Percentiles rank a stretch among this genome's conserved stretches.
Evolutionary conservation across 1,140 invertebrate species (phyloP).

Genomic region (Drosophila nigromelanica): DNA sequence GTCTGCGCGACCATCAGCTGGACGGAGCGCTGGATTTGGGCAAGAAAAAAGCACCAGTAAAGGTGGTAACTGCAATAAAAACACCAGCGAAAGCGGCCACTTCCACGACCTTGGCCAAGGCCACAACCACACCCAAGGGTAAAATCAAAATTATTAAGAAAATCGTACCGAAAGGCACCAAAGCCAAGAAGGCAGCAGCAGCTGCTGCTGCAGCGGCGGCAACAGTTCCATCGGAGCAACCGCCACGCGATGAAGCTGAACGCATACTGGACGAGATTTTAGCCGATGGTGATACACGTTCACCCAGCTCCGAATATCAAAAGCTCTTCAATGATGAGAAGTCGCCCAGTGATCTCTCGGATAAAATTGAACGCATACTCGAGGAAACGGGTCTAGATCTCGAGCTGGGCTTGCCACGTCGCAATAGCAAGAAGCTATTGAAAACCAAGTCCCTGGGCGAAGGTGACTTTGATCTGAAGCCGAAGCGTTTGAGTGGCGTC

Average conservation of each 20-base stretch:
- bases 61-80: constrained; percentile 29
- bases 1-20: constrained; percentile 73
- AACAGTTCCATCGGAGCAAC: neutral
- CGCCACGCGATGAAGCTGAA: constrained; percentile 68
- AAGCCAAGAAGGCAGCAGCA: constrained; percentile 66
- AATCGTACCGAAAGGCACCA: constrained; percentile 76
- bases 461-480: constrained; percentile 61
- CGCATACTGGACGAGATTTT: constrained; percentile 75
- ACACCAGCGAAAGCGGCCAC: constrained; percentile 23
- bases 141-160: constrained; percentile 78
- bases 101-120: constrained; percentile 37
- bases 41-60: constrained; percentile 62
- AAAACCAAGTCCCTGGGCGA: constrained; percentile 80
- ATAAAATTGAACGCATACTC: constrained; percentile 77
- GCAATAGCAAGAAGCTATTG: constrained; percentile 64
- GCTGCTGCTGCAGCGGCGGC: constrained; percentile 38
- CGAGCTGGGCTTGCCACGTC: constrained; percentile 63
- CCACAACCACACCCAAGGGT: constrained; percentile 52
- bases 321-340: constrained; percentile 77
- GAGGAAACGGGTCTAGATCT: constrained; percentile 73
- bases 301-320: constrained; percentile 76
- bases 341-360: constrained; percentile 79
- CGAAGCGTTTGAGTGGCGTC: constrained; percentile 58
- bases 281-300: constrained; percentile 55
- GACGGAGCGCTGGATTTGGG: constrained; percentile 77